Percentiles rank a stretch among this genome's conserved stretches.
These are phyloP conservation scores for Cynocephalus volans DNA, from an alignment of 2,113 vertebrate species.

Conservation along the genomic window DNA sequence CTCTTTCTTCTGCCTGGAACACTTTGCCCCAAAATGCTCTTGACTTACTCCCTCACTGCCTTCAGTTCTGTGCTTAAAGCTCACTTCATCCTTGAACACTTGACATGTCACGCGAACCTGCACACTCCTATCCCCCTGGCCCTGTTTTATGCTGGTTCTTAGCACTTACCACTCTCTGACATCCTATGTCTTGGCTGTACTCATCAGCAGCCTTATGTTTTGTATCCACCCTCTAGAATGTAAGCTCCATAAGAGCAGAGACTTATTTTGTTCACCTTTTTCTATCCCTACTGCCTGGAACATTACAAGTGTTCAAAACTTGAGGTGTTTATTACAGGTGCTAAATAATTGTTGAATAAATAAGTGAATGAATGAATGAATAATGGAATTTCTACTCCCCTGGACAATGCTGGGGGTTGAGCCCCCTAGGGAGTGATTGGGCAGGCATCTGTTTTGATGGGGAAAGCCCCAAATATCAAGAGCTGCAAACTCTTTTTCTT, in stretches of 20 bases:
- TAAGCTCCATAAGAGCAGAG: neutral
- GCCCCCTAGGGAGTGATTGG: neutral
- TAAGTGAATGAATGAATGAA: neutral
- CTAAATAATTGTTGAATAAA: neutral
- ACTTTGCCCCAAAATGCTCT: neutral
- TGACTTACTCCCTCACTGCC: neutral
- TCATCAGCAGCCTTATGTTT: neutral
- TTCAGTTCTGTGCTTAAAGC: constrained; percentile 6
- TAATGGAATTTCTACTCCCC: neutral
- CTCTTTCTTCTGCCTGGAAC: neutral
- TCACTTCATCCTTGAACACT: neutral
- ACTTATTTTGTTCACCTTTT: neutral
- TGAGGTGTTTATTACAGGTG: neutral
- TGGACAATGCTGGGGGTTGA: neutral
- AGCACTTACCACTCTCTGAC: neutral
- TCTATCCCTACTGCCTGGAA: neutral
- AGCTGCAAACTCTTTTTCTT: neutral
- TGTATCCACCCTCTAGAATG: neutral
- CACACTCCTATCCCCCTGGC: neutral
- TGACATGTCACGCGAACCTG: neutral
- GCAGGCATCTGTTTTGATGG: neutral
- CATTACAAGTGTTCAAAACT: neutral
- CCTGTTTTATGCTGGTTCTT: constrained; percentile 3
- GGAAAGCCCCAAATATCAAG: neutral
- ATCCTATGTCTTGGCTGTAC: neutral